phyloP scores from a whole-genome alignment of 2,113 vertebrate species.

The Pantherophis guttatus region DNA sequence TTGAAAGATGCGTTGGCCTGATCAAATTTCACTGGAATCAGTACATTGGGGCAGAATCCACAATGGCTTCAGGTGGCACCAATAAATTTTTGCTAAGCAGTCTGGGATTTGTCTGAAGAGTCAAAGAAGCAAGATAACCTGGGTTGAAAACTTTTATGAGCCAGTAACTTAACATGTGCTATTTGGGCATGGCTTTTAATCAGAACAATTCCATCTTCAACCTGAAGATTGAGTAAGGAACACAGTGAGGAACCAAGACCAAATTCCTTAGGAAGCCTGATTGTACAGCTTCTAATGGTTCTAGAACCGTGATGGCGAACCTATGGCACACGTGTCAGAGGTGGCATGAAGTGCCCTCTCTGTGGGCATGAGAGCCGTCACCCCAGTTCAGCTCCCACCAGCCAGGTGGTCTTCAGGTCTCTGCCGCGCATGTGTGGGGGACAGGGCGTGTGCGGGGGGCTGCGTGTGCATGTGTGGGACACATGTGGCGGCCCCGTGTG shows the following conservation, averaged over 20 bases:
- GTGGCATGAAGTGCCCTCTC: no score
- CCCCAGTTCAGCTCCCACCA: no score
- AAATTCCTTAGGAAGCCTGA: not conserved
- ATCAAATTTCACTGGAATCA: not conserved
- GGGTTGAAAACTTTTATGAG: not conserved
- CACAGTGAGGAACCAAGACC: not conserved
- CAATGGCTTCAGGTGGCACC: not conserved
- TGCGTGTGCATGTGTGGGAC: rapidly evolving
- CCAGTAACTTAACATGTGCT: not conserved
- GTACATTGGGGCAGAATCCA: not conserved
- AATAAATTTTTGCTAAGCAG: not conserved
- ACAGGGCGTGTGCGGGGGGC: no score
- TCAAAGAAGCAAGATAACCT: not conserved
- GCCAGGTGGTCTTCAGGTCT: no score
- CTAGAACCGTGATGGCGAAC: not conserved
- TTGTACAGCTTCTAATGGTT: not conserved
- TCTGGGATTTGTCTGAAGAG: not conserved
- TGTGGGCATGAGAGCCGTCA: no score
- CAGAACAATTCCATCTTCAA: not conserved
- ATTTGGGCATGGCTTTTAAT: not conserved
- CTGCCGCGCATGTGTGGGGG: no score
- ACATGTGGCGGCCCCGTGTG: no score
- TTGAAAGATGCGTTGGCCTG: not conserved
- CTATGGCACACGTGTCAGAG: no score
- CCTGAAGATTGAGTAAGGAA: not conserved